Percentiles rank a stretch among this genome's conserved stretches.
phyloP scores from a whole-genome alignment of 2,888 invertebrate genomes.

The Chymomyza fuscimana region DNA sequence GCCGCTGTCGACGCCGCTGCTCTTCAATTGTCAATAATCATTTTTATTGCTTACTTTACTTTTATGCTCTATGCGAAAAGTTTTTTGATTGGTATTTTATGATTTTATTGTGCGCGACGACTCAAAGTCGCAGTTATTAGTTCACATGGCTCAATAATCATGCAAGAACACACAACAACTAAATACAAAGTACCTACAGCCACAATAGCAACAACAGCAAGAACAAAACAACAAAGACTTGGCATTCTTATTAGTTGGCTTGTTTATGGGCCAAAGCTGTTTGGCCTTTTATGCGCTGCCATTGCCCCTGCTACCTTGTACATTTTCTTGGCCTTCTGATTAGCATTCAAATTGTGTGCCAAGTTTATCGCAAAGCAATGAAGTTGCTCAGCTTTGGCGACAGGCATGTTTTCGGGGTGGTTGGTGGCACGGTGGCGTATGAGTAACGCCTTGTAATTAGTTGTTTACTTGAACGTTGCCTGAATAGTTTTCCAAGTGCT shows the following conservation, averaged over 20 bases:
- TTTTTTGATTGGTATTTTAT: slow-evolving; percentile 70
- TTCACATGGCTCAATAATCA: slow-evolving; percentile 68
- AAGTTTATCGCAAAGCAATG: slow-evolving; percentile 74
- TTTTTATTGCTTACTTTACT: slow-evolving; percentile 71
- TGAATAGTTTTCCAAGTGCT: slow-evolving; percentile 1
- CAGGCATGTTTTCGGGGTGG: background rate
- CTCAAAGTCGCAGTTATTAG: slow-evolving; percentile 65
- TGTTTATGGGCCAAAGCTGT: slow-evolving; percentile 36
- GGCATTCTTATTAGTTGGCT: slow-evolving; percentile 45
- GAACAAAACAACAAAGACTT: background rate
- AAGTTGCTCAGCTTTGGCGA: slow-evolving; percentile 52
- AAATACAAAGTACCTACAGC: background rate
- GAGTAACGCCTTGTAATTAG: slow-evolving; percentile 56
- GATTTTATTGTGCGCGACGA: slow-evolving; percentile 61
- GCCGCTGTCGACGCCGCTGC: slow-evolving; percentile 15
- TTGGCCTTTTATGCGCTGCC: background rate
- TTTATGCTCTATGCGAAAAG: slow-evolving; percentile 69
- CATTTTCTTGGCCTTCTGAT: slow-evolving; percentile 45
- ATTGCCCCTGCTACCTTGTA: background rate
- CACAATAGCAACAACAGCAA: background rate
- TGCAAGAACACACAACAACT: slow-evolving; percentile 31
- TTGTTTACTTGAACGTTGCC: slow-evolving; percentile 60
- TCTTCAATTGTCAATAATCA: slow-evolving; percentile 75
- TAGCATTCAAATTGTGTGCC: slow-evolving; percentile 74
- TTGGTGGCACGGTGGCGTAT: slow-evolving; percentile 7